Percentiles rank a stretch among this genome's conserved stretches.
Evolutionary conservation across 2,113 vertebrate species (phyloP).

Genomic region (Spheniscus mendiculus): DNA sequence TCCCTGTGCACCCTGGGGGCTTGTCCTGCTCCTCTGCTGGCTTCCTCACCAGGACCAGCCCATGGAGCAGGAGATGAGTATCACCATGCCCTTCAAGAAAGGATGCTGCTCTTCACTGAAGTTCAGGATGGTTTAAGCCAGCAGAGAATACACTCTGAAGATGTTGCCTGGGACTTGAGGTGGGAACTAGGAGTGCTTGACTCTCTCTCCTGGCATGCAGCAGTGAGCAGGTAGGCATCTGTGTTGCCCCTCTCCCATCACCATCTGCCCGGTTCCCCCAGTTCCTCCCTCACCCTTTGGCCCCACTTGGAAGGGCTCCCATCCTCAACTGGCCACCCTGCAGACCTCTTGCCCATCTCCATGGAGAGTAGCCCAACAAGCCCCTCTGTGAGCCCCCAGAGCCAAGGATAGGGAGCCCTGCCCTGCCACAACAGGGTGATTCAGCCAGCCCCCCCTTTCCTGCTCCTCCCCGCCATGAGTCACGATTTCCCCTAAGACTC

Average conservation of each 20-base stretch:
- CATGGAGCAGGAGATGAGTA: background rate
- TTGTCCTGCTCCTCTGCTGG: background rate
- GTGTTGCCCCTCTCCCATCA: background rate
- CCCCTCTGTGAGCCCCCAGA: background rate
- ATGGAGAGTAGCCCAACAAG: background rate
- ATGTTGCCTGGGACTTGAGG: background rate
- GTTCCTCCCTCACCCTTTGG: background rate
- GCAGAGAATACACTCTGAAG: background rate
- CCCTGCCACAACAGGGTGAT: fast-evolving
- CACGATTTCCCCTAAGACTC: background rate
- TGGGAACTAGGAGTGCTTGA: fast-evolving
- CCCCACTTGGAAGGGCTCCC: background rate
- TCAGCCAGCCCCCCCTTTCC: background rate
- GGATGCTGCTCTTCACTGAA: background rate
- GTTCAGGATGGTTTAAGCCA: background rate
- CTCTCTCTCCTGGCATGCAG: background rate
- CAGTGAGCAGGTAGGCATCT: background rate
- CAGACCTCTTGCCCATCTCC: background rate
- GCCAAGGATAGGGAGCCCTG: background rate
- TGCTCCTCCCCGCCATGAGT: fast-evolving
- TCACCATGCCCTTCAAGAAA: background rate
- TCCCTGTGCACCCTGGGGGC: fast-evolving
- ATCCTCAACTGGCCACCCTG: background rate
- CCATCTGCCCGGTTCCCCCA: background rate
- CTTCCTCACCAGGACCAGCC: background rate